Evolutionary conservation across 1,140 invertebrate genomes (phyloP), one percentile per base, ranked within the genome.

Genomic region (Solenopsis fugax): DNA sequence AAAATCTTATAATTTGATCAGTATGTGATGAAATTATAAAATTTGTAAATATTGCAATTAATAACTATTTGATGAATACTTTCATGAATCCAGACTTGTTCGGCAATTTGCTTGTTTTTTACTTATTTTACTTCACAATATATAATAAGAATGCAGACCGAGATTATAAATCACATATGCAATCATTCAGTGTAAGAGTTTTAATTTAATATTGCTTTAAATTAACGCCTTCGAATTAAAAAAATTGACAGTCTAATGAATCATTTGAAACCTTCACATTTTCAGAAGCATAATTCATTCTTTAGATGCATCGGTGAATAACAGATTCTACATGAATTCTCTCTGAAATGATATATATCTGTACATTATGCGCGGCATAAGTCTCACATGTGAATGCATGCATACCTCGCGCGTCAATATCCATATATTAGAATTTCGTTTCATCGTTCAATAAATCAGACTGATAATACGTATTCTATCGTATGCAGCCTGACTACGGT

Each of bases 391-490:
- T 13, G 80, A 62, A 34, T 71, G 24, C 65, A 60, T 34, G 54
- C 54, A 60, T 84, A 45, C 29, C 24, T 60, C 52, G 21, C n/a
- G 80, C 80, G 54, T 84, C 56, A 73, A 84, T 84, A 84, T 84
- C 45, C 69, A 73, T 84, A 84, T 62, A 72, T 73, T 73, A 84
- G 54, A 73, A 84, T 84, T 84, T 62, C 45, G 69, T 84, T 84
- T 84, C 80, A 24, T 84, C 69, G 45, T 84, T 45, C 69, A 84
- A 84, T 84, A 84, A 84, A 73, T 84, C 80, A 84, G 80, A 84
- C 2, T 84, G 80, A 84, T 84, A 84, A 84, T 84, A 84, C 41
- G 69, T 73, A 73, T 84, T 41, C 41, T 73, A 84, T 73, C 80
- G 67, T 73, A 73, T 84, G 69, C 80, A 58, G 24, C 67, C 24